phyloP scores from a whole-genome alignment of 2,113 vertebrate species.

The Desmodus rotundus region DNA sequence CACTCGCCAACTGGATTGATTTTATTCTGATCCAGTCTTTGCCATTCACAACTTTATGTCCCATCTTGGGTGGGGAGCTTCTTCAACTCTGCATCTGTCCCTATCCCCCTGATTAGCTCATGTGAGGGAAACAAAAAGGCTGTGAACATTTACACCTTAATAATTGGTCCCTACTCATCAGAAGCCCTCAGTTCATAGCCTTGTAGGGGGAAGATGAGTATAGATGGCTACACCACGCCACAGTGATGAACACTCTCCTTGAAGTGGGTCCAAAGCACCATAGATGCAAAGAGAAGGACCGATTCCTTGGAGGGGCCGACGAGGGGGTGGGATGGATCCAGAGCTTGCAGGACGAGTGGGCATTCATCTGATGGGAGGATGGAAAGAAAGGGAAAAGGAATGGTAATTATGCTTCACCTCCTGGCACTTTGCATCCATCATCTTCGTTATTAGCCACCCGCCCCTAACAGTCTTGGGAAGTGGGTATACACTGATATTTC shows the following conservation, averaged over 20 bases:
- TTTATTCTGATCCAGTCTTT: not conserved
- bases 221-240: no score
- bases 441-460: not conserved
- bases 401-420: not conserved
- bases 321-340: not conserved
- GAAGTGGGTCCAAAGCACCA: not conserved
- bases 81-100: not conserved
- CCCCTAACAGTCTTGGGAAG: not conserved
- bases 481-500: not conserved
- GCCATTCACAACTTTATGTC: not conserved
- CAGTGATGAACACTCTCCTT: not conserved
- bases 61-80: not conserved
- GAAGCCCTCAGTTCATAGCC: not conserved
- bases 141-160: not conserved
- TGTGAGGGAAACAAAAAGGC: not conserved
- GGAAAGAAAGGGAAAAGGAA: not conserved
- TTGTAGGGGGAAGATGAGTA: not conserved
- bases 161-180: not conserved
- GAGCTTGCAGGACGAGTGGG: not conserved
- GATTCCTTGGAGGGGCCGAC: not conserved
- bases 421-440: not conserved
- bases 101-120: not conserved
- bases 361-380: not conserved
- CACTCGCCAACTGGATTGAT: rapidly evolving
- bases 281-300: not conserved